Base-by-base conservation (phyloP, 2,888 invertebrate species). In the Petrolisthes cinctipes region DNA sequence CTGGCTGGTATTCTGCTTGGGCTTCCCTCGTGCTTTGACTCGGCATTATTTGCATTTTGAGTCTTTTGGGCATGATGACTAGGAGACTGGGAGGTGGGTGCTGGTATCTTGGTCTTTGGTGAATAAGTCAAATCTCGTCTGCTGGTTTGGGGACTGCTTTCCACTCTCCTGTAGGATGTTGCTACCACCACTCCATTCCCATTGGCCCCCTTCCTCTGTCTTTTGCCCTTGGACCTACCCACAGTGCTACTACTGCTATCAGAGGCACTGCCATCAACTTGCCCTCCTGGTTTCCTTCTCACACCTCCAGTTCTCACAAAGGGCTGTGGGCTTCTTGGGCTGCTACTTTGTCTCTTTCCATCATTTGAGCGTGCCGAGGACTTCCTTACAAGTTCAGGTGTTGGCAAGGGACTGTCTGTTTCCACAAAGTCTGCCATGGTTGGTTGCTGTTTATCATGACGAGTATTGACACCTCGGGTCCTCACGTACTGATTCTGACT, bases 361-460 rank as follows among this genome's bases (percentile, higher is more conserved):
- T 66, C 37, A n/a, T 17, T 66, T 66, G 57, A 20, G 17, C 37
- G 14, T 57, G 57, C 37, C 14, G 56, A 17, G 57, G 53, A 23
- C 37, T 81, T 86, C 17, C 85, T 14, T 11, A 56, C 20, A 20
- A 88, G 80, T n/a, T 53, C 79, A 53, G 87, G 87, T 54, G 83
- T 84, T 4, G 87, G 87, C 5, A 87, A 54, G 11, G 87, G 87
- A 66, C 87, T 84, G 61, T 88, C 87, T 9, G 87, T 88, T 73
- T 88, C 84, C 51, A 88, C 81, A 81, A 88, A 88, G 83, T 88
- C 61, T 66, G 87, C 87, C 87, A 88, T 88, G 78, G 79, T 54
- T n/a, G 37, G 79, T 53, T 20, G 0, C 14, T 76, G 23, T 5
- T 61, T 20, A n/a, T 56, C 20, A 61, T 11, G 68, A 54, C 37